Evolutionary conservation across 2,113 vertebrate genomes (phyloP).

Genomic region (Xiphophorus hellerii): DNA sequence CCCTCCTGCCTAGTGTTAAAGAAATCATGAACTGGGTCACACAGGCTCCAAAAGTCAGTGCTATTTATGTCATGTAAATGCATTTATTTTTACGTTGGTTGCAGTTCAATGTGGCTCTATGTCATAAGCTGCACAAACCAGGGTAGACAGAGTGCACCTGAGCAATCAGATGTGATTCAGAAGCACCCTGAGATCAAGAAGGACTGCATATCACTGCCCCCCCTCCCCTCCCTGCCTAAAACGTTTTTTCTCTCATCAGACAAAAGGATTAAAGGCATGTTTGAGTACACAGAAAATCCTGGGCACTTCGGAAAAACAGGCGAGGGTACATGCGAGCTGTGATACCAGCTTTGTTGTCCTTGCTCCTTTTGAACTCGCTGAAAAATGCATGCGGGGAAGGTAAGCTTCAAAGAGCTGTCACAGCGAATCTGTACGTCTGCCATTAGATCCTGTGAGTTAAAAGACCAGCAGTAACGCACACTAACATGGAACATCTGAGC

Average conservation of each 20-base stretch:
- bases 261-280: conserved; percentile 46
- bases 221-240: not conserved
- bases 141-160: conserved; percentile 10
- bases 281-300: conserved; percentile 25
- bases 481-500: conserved; percentile 42
- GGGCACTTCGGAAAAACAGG: conserved; percentile 34
- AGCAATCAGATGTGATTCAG: conserved; percentile 15
- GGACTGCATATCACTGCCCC: not conserved
- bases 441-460: conserved; percentile 43
- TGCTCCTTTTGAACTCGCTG: conserved; percentile 59
- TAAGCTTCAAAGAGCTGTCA: conserved; percentile 60
- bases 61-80: conserved; percentile 15
- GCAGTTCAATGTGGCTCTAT: conserved; percentile 7
- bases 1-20: not conserved
- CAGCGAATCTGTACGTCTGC: conserved; percentile 26
- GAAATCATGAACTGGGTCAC: conserved; percentile 38
- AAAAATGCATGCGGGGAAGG: conserved; percentile 52
- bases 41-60: not conserved
- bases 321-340: conserved; percentile 25
- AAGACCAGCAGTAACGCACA: conserved; percentile 31
- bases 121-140: not conserved
- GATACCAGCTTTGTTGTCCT: conserved; percentile 58
- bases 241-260: conserved; percentile 14
- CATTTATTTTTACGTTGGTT: conserved; percentile 28
- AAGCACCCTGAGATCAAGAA: conserved; percentile 29